A percentile compares a stretch with the other conserved stretches of the same genome.
phyloP scores from a whole-genome alignment of 2,797 vertebrate species.

The Mico argentatus region DNA sequence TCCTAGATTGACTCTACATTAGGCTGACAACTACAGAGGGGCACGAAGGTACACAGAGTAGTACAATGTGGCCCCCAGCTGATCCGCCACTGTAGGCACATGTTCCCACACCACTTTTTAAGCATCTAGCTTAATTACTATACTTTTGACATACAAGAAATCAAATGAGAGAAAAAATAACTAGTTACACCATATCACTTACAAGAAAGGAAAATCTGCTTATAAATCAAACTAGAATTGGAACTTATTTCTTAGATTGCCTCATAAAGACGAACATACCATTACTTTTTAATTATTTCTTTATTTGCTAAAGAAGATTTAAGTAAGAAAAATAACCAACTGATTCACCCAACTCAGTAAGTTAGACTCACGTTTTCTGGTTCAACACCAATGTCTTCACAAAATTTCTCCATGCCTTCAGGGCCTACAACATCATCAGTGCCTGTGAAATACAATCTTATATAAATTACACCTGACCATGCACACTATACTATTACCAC shows the following conservation, averaged over 20 bases:
- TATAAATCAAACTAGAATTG: slow-evolving; percentile 30
- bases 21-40: not conserved
- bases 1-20: not conserved
- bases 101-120: not conserved
- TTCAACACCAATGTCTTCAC: slow-evolving; percentile 99
- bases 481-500: not conserved
- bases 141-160: not conserved
- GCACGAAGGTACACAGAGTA: not conserved
- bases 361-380: slow-evolving; percentile 94
- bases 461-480: slow-evolving; percentile 23
- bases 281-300: not conserved
- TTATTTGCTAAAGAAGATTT: not conserved
- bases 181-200: not conserved
- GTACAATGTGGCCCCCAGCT: not conserved
- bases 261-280: slow-evolving; percentile 8
- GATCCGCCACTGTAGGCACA: not conserved
- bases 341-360: not conserved
- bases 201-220: not conserved
- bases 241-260: not conserved
- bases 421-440: slow-evolving; percentile 97
- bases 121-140: not conserved
- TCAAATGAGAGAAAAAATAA: not conserved
- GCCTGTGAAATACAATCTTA: slow-evolving; percentile 84
- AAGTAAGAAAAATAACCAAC: not conserved
- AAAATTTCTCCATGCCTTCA: slow-evolving; percentile 99